phyloP scores from a whole-genome alignment of 2,888 invertebrate genomes.

The Ochropacha duplaris region DNA sequence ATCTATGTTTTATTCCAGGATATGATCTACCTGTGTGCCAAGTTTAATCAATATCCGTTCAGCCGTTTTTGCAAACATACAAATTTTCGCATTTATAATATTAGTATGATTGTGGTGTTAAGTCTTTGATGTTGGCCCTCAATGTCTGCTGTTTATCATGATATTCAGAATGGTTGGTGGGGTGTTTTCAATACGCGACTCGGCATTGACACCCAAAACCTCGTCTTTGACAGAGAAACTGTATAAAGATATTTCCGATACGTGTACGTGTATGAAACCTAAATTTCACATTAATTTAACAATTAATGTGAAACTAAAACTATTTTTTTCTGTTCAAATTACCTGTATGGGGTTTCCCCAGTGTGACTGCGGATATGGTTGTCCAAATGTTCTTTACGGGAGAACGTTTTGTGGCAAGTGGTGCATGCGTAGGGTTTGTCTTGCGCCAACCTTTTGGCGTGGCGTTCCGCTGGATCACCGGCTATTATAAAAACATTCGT shows the following conservation, averaged over 20 bases:
- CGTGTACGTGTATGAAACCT: conserved; percentile 4
- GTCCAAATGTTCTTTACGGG: conserved; percentile 93
- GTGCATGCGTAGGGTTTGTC: conserved; percentile 94
- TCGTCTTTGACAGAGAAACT: background rate
- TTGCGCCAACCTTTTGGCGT: conserved; percentile 91
- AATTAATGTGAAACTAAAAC: too few relatives aligned
- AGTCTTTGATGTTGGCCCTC: background rate
- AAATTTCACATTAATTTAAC: background rate
- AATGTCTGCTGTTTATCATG: background rate
- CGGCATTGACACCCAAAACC: too few relatives aligned
- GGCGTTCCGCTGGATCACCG: conserved; percentile 84
- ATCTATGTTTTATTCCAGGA: too few relatives aligned
- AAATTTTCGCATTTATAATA: too few relatives aligned
- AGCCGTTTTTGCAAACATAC: too few relatives aligned
- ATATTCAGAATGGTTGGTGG: background rate
- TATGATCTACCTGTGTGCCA: too few relatives aligned
- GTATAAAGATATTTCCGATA: background rate
- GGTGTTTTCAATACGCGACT: background rate
- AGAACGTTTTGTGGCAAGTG: conserved; percentile 93
- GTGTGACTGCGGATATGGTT: conserved; percentile 93
- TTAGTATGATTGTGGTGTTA: too few relatives aligned
- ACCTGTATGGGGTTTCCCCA: conserved; percentile 91
- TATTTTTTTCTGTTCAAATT: conserved; percentile 10
- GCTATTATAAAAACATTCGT: conserved; percentile 37
- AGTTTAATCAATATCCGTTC: too few relatives aligned